Conservation (phyloP, 2,113 vertebrate species). For the Chlorodrepanis virens region DNA sequence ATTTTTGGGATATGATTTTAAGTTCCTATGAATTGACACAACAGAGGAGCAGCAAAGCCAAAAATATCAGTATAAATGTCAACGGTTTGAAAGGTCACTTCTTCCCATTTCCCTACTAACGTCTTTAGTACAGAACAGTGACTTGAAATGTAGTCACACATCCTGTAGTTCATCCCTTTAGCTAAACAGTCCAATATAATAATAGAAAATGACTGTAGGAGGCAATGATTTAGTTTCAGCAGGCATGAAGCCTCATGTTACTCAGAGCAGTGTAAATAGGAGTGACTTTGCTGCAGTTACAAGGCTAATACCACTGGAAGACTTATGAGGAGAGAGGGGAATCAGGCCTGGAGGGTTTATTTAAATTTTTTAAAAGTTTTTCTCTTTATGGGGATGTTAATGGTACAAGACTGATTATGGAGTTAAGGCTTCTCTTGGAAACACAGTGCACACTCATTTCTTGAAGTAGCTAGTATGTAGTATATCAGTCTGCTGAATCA, state of each 20-base stretch:
- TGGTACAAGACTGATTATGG: not conserved
- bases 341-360: not conserved
- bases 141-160: not conserved
- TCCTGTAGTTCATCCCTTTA: conserved; percentile 3
- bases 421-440: not conserved
- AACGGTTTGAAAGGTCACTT: conserved; percentile 27
- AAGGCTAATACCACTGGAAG: not conserved
- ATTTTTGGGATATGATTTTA: not conserved
- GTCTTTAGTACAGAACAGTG: not conserved
- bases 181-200: not conserved
- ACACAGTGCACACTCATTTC: not conserved
- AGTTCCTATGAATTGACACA: not conserved
- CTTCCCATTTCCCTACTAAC: not conserved
- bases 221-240: not conserved
- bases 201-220: not conserved
- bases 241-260: not conserved
- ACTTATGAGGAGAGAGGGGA: not conserved
- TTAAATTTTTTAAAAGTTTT: not conserved
- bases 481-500: not conserved
- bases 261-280: not conserved
- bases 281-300: not conserved
- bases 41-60: not conserved
- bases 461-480: not conserved
- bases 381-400: not conserved
- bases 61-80: not conserved